Evolutionary conservation across 2,888 invertebrate species (phyloP), one percentile per base, ranked within the genome.

Genomic region (Phyllotreta striolata): DNA sequence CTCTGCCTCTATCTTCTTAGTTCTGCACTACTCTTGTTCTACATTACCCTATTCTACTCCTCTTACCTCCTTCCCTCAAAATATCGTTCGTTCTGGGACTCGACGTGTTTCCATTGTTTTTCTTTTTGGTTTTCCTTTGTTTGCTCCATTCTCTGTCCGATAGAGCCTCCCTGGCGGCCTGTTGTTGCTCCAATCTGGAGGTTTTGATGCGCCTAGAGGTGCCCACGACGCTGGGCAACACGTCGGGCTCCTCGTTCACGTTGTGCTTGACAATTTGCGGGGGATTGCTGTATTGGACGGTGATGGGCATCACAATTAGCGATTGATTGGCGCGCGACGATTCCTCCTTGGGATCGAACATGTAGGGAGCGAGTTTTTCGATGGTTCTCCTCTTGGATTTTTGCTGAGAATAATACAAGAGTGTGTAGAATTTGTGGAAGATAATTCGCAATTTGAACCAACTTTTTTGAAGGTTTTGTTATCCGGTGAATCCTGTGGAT

Each of bases 241-340:
- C 12, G 7, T 37, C 52, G 35, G 35, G 12, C 12, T 10, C 6
- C 6, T 8, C 34, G 9, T 56, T 56, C 7, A 9, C 39, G 39
- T 38, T 65, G 13, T 60, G 52, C 39, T 34, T 35, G 1, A 49
- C 37, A 4, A 49, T 49, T 49, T 49, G 24, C n/a, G 49, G 49
- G 5, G 49, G 35, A 38, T 73, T 73, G 56, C 77, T 72, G 63
- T 77, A 77, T 51, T 66, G 65, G 6, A 77, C 73, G 6, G 72
- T 69, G 39, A 76, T 75, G 1, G 76, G 77, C 72, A 77, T 73
- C 10, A 77, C 74, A 5, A 74, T 72, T 8, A 74, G 13, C 9
- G 59, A 61, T 13, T 69, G 69, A 43, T 59, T 39, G n/a, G 59
- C 10, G 24, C 51, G 24, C 2, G 24, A 43, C 2, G 24, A 43